Conservation (phyloP, 1,140 invertebrate genomes). For the Drosophila equinoxialis region DNA sequence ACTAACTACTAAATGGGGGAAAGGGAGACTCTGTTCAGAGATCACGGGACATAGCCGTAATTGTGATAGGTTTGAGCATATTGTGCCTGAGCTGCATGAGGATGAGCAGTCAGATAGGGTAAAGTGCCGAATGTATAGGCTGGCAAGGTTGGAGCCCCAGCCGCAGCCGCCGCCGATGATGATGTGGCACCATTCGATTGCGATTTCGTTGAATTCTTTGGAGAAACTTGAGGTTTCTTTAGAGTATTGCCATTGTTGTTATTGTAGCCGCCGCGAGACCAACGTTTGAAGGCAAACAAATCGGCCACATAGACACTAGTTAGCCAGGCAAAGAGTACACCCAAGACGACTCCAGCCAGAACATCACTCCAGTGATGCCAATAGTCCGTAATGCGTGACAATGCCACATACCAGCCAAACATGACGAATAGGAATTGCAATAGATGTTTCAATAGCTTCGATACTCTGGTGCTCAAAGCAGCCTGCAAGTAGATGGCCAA, state of each 20-base stretch:
- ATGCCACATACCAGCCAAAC: constrained; percentile 91
- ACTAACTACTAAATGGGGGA: not conserved
- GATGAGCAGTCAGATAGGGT: constrained; percentile 72
- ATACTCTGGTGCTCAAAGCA: constrained; percentile 88
- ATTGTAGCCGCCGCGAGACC: constrained; percentile 46
- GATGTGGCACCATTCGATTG: constrained; percentile 32
- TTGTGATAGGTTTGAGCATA: constrained; percentile 78
- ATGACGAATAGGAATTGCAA: constrained; percentile 89
- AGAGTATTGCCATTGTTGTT: constrained; percentile 59
- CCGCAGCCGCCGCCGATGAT: constrained; percentile 12
- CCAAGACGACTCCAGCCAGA: constrained; percentile 84
- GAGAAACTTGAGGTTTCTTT: constrained; percentile 59
- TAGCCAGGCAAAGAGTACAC: constrained; percentile 84
- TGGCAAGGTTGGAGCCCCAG: constrained; percentile 54
- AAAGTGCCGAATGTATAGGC: constrained; percentile 77
- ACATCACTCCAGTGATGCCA: constrained; percentile 95
- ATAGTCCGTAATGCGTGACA: constrained; percentile 95
- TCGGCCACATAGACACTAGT: constrained; percentile 81
- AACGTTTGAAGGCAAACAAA: constrained; percentile 65
- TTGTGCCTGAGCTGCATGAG: constrained; percentile 65
- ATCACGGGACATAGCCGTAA: constrained; percentile 78
- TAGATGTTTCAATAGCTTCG: constrained; percentile 89
- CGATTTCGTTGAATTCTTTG: constrained; percentile 62
- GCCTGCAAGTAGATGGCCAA: constrained; percentile 93
- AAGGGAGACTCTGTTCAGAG: constrained; percentile 1